Evolutionary conservation across 2,797 vertebrate genomes (phyloP).

Genomic region (Poeciliopsis gracilis): DNA sequence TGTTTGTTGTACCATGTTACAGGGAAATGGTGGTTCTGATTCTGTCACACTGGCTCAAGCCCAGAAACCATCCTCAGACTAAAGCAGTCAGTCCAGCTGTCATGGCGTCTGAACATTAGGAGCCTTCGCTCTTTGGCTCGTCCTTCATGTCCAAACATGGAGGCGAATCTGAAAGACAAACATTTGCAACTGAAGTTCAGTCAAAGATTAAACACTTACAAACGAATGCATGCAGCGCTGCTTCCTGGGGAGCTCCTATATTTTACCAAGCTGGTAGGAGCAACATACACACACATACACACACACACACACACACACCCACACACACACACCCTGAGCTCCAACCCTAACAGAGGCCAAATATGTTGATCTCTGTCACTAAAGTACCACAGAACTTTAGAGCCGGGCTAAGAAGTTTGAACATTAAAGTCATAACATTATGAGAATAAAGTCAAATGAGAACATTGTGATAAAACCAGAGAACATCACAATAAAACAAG

Average conservation of each 20-base stretch:
- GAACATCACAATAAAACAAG: no score
- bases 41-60: background rate
- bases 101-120: conserved; percentile 14
- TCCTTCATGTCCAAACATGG: conserved; percentile 49
- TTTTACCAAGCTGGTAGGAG: background rate
- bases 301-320: no score
- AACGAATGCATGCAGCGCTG: no score
- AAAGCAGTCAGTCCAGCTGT: background rate
- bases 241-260: background rate
- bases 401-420: background rate
- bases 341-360: no score
- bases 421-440: background rate
- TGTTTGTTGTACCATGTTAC: background rate
- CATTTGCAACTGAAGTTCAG: background rate
- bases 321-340: no score
- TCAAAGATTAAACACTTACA: background rate
- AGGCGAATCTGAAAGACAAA: conserved; percentile 54
- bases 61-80: background rate
- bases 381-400: background rate
- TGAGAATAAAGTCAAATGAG: background rate
- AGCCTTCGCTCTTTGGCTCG: conserved; percentile 23
- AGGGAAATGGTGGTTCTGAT: background rate
- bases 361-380: background rate
- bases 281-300: no score
- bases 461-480: background rate